phyloP scores from a whole-genome alignment of 2,113 vertebrate species.

The Herpailurus yagouaroundi region DNA sequence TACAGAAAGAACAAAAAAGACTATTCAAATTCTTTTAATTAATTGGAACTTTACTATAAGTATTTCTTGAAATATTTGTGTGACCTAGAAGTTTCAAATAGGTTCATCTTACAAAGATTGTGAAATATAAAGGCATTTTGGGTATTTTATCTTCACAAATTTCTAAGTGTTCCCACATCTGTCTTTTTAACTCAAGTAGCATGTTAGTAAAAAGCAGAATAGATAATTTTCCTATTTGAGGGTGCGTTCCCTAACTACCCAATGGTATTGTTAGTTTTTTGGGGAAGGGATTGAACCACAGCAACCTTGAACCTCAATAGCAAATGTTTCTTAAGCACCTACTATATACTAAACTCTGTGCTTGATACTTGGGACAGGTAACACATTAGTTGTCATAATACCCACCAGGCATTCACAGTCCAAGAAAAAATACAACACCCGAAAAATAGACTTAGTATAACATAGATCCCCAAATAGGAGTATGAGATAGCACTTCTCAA shows the following conservation, averaged over 20 bases:
- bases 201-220: neutral
- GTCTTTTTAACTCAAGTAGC: neutral
- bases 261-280: neutral
- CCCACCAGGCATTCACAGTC: neutral
- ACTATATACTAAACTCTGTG: neutral
- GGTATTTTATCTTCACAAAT: neutral
- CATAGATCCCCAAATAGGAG: neutral
- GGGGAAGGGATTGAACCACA: neutral
- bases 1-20: neutral
- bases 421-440: neutral
- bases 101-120: neutral
- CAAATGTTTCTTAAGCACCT: neutral
- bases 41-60: slow-evolving; percentile 18
- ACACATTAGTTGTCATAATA: neutral
- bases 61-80: slow-evolving; percentile 38
- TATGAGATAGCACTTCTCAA: neutral
- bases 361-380: neutral
- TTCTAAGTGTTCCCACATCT: neutral
- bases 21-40: neutral
- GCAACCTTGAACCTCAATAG: neutral
- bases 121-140: neutral
- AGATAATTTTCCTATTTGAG: neutral
- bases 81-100: slow-evolving; percentile 21
- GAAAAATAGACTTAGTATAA: neutral
- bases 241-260: neutral